Base-by-base conservation (phyloP, 1,140 invertebrate genomes). In the Eciton burchellii region DNA sequence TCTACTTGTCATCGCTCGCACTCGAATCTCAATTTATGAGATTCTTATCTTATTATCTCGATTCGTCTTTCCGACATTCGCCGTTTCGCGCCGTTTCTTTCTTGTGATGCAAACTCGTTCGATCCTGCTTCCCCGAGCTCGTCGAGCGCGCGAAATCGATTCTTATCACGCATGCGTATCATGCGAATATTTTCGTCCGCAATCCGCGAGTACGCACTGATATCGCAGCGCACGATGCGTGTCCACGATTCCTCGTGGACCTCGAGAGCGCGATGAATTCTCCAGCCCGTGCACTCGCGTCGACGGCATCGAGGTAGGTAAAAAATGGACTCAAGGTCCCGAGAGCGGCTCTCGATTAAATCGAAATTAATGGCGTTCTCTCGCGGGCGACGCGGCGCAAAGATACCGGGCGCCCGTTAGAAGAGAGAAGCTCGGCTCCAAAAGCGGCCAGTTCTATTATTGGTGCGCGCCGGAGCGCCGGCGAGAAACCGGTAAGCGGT, bases 401-500 rank as follows among this genome's bases (percentile, higher is more conserved):
- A 85, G 85, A 85, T 71, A 72, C 60, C 45, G 41, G 49, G 60
- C 60, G 65, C 66, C 83, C 63, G 71, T 84, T 88, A 86, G 74
- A 35, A 35, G 35, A 74, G 47, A 63, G 26, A 71, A 86, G 35
- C 84, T 57, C 49, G 68, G 62, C 49, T 70, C 89, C 89, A 90
- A 88, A 90, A 90, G 57, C 68, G 89, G 89, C 60, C 57, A 65
- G 60, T 85, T 90, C 89, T 90, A 90, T 90, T 90, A 90, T 90
- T 85, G 83, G 82, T 77, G 43, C 26, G 35, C 35, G n/a, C n/a
- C n/a, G 26, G n/a, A 49, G 8, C 71, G 56, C 57, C 63, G 35
- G 62, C 41, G 59, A n/a, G n/a, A 89, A 89, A 89, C 85, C 88
- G 88, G 85, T 87, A 85, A 45, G 71, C 3, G 24, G 57, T 85